A percentile compares a stretch with the other conserved stretches of the same genome.
Conservation (phyloP, 2,888 invertebrate species). For the Hydrotaea diabolus region DNA sequence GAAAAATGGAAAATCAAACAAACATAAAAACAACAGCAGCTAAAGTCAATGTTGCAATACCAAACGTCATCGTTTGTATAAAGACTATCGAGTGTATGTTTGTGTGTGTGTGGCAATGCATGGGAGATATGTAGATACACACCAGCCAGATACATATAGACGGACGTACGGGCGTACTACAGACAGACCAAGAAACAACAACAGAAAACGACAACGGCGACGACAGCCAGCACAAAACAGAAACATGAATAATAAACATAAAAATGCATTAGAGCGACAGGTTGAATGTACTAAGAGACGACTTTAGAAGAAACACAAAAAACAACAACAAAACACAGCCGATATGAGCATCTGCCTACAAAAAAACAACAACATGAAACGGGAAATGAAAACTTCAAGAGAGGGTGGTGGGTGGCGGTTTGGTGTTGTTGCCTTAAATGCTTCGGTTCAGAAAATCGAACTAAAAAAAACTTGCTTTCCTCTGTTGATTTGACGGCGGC, state of each 20-base stretch:
- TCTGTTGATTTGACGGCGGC: neutral
- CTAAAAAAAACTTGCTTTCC: neutral
- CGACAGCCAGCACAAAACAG: neutral
- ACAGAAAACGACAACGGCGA: conserved; percentile 1
- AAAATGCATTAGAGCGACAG: conserved; percentile 65
- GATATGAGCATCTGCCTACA: conserved; percentile 44
- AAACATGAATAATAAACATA: conserved; percentile 60
- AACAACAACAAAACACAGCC: conserved; percentile 11
- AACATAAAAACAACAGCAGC: conserved; percentile 17
- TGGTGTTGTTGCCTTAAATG: conserved; percentile 38
- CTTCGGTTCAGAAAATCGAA: conserved; percentile 51
- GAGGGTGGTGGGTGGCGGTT: neutral
- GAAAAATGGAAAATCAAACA: conserved; percentile 8
- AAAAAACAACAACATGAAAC: conserved; percentile 14
- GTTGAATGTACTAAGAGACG: conserved; percentile 64
- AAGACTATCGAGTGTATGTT: neutral
- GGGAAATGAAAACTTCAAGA: neutral
- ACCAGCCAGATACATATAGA: conserved; percentile 5
- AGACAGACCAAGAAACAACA: neutral
- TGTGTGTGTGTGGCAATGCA: neutral
- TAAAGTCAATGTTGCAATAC: conserved; percentile 64
- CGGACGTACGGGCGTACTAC: neutral
- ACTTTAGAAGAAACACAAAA: conserved; percentile 44
- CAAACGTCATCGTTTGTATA: conserved; percentile 54
- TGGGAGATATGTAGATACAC: conserved; percentile 33